Conservation (phyloP, 2,797 vertebrate species). For the Leptodactylus fallax region DNA sequence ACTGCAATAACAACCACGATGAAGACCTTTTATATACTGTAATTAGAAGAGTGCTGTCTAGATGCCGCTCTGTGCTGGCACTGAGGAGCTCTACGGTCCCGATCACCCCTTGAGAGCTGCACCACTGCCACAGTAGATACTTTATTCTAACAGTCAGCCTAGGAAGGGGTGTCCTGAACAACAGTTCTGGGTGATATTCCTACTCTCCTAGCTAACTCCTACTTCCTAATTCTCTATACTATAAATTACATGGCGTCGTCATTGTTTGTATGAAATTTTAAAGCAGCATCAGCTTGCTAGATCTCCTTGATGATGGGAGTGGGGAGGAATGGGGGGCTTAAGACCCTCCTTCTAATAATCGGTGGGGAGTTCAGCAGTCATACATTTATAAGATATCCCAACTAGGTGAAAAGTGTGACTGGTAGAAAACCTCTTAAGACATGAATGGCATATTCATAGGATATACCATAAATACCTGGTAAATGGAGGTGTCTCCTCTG, state of each 20-base stretch:
- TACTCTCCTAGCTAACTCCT: too few species aligned
- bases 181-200: not conserved
- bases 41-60: conserved; percentile 22
- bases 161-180: not conserved
- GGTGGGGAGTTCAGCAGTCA: not conserved
- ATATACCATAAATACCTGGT: too few species aligned
- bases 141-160: not conserved
- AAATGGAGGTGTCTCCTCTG: too few species aligned
- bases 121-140: not conserved
- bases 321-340: not conserved
- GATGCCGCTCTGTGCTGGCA: not conserved
- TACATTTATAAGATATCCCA: too few species aligned
- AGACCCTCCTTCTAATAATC: not conserved
- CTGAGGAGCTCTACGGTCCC: not conserved
- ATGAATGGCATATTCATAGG: too few species aligned
- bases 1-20: conserved; percentile 14
- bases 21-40: conserved; percentile 15
- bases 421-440: too few species aligned
- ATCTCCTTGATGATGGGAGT: not conserved
- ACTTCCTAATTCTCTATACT: not conserved
- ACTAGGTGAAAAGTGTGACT: too few species aligned
- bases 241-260: not conserved
- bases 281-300: not conserved
- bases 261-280: too few species aligned
- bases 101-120: not conserved